Percentiles rank a stretch among this genome's conserved stretches.
Evolutionary conservation across 2,113 vertebrate genomes (phyloP).

Genomic region (Melanocharis versteri): DNA sequence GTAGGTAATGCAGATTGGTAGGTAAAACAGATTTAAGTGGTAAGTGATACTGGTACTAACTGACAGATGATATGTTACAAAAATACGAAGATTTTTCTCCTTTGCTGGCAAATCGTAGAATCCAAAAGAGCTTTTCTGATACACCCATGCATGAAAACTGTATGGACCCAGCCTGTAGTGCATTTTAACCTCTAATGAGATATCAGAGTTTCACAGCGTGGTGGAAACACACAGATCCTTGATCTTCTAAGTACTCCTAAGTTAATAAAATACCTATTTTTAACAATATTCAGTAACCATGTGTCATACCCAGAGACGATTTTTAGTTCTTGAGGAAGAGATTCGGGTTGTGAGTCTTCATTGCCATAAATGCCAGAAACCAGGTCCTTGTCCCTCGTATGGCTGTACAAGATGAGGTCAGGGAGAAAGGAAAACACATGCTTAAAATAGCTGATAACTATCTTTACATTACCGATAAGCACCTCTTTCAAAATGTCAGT

Average conservation of each 20-base stretch:
- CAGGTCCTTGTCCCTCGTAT: neutral
- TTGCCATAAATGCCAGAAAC: neutral
- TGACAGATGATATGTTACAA: neutral
- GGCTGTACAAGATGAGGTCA: neutral
- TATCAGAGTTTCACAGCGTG: neutral
- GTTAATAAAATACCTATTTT: neutral
- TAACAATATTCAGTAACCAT: neutral
- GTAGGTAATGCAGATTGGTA: too few relatives aligned
- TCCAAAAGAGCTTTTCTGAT: neutral
- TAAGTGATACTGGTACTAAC: neutral
- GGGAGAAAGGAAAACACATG: neutral
- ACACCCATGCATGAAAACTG: neutral
- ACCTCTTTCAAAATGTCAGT: neutral
- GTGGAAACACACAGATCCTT: neutral
- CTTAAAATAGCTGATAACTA: neutral
- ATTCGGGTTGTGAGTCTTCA: neutral
- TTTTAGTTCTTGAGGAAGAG: neutral
- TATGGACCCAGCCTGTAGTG: neutral
- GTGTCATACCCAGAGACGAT: neutral
- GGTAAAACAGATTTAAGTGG: neutral
- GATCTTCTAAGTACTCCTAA: neutral
- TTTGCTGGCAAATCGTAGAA: neutral
- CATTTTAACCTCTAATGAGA: neutral
- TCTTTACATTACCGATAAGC: neutral
- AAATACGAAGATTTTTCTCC: neutral